These are phyloP conservation scores for Hirtodrosophila duncani DNA, from an alignment of 2,888 invertebrate genomes.

Conservation along the genomic window DNA sequence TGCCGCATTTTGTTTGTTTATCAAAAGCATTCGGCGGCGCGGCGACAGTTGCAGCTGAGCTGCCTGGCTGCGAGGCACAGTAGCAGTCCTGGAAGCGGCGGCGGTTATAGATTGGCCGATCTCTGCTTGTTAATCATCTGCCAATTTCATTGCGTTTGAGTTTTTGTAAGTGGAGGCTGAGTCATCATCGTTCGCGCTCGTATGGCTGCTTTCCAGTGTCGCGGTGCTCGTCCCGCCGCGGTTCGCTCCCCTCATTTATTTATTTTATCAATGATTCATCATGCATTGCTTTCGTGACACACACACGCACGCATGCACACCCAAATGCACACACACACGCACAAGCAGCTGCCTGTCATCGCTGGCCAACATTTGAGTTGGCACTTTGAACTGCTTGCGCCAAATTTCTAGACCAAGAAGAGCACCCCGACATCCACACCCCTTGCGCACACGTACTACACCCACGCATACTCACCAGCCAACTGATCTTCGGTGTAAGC, in stretches of 20 bases:
- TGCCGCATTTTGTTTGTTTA: too few relatives aligned
- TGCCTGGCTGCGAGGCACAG: too few relatives aligned
- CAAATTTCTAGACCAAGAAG: slow-evolving; percentile 35
- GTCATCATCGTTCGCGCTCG: slow-evolving; percentile 52
- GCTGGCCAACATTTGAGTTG: slow-evolving; percentile 46
- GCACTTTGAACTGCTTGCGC: slow-evolving; percentile 53
- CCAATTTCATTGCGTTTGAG: background rate
- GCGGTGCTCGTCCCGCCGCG: too few relatives aligned
- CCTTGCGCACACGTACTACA: slow-evolving; percentile 1
- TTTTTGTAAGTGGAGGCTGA: slow-evolving; percentile 31
- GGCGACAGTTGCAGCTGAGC: too few relatives aligned
- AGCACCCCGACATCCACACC: slow-evolving; percentile 23
- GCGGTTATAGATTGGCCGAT: too few relatives aligned
- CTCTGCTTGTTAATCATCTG: too few relatives aligned
- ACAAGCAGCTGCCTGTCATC: slow-evolving; percentile 24
- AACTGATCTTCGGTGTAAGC: slow-evolving; percentile 94
- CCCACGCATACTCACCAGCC: slow-evolving; percentile 85
- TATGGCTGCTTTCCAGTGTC: slow-evolving; percentile 59
- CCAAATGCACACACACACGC: slow-evolving; percentile 13
- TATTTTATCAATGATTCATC: slow-evolving; percentile 69
- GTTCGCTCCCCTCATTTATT: slow-evolving; percentile 27
- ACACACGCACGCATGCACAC: slow-evolving; percentile 14
- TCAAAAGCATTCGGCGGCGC: too few relatives aligned
- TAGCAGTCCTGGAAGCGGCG: too few relatives aligned
- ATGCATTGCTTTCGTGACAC: slow-evolving; percentile 42